Base-by-base conservation (phyloP, 1,140 invertebrate genomes). In the Centruroides vittatus region DNA sequence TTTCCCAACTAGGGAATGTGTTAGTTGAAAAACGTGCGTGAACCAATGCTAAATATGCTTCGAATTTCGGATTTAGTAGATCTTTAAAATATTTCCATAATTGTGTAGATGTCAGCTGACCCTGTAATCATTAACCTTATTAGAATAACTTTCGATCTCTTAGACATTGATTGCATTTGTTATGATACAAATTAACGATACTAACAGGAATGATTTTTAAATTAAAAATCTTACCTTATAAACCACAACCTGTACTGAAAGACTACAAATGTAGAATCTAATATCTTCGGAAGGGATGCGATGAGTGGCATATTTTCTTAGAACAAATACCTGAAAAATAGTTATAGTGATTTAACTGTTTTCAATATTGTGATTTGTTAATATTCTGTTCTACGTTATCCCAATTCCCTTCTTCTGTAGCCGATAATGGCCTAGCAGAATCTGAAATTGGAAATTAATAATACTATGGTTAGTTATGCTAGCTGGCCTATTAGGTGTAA, bases 21-120 rank as follows among this genome's bases (percentile, higher is more conserved):
- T 99, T 99, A 54, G 96, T 99, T 3, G 93, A 98, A 78, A 99
- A 99, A 63, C 88, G 79, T 23, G 94, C 97, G 73, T 99, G 96
- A 2, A 99, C 93, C 69, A 99, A 74, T 35, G 95, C 91, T 69
- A 99, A 71, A 72, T 98, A 96, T 0, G 93, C 95, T 67, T 93
- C 86, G 74, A 89, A 99, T 50, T 86, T 81, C 3, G 89, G 85
- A 75, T 81, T 78, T 71, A 80, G 71, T 5, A 89, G 75, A 70
- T 89, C 87, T 54, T 72, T 65, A 69, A 84, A 89, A 69, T 88
- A 94, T 50, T 82, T 77, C 91, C 93, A 98, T 70, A 99, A 73
- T 75, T 99, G 96, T 73, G 89, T 85, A 4, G 94, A 92, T 13
- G 92, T 97, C 62, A 99, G 82, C 73, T 97, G 88, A 53, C 96